These are phyloP conservation scores for Oreochromis niloticus DNA, from an alignment of 2,113 vertebrate species.

Conservation along the genomic window DNA sequence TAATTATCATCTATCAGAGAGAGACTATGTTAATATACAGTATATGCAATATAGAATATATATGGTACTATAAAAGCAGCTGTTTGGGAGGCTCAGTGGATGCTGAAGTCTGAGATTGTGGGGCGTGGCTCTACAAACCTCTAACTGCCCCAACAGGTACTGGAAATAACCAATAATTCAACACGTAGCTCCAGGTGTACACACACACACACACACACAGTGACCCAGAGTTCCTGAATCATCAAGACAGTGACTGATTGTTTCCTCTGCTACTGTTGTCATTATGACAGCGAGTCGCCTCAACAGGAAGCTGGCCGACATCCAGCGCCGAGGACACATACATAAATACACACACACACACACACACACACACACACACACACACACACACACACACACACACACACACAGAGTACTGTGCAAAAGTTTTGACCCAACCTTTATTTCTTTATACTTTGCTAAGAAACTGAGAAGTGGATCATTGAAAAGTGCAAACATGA, in stretches of 20 bases:
- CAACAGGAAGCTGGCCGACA: slow-evolving; percentile 3
- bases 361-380: no score
- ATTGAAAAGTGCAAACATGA: background rate
- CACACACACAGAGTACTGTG: background rate
- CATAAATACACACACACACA: background rate
- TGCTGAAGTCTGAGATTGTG: background rate
- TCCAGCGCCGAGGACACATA: background rate
- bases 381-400: no score
- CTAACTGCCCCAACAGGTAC: background rate
- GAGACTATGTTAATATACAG: accelerated
- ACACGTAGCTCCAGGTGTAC: background rate
- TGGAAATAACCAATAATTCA: slow-evolving; percentile 5
- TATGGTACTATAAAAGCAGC: background rate
- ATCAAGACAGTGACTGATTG: background rate
- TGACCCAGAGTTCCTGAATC: background rate
- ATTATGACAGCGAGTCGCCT: background rate
- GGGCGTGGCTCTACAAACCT: background rate
- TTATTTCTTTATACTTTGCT: background rate
- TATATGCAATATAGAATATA: background rate
- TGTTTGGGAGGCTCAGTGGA: background rate
- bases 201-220: background rate
- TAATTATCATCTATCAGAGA: accelerated
- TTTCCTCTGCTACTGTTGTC: slow-evolving; percentile 14
- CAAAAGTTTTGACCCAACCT: background rate
- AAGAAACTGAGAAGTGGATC: background rate